Conservation (phyloP, 2,797 vertebrate genomes). For the Gallinago stenura region DNA sequence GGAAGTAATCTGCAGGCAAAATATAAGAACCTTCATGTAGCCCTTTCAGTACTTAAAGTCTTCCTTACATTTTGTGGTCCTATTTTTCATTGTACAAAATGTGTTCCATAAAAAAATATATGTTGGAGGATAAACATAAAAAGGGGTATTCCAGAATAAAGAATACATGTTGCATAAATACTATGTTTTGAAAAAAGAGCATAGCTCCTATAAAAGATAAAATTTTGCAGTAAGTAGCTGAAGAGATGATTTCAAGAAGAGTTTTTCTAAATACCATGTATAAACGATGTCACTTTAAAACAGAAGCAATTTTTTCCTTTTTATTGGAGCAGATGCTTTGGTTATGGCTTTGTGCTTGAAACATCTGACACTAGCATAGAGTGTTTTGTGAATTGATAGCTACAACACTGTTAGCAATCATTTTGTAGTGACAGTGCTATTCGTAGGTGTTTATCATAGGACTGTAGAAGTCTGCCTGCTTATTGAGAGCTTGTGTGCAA, state of each 20-base stretch:
- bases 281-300: background rate
- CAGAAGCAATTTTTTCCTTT: background rate
- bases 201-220: background rate
- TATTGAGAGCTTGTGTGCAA: background rate
- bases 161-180: background rate
- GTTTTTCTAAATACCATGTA: background rate
- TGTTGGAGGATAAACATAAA: background rate
- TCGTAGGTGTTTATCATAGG: background rate
- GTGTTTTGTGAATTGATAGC: background rate
- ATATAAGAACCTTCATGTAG: background rate
- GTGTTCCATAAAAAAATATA: background rate
- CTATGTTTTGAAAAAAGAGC: background rate
- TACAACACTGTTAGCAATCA: background rate
- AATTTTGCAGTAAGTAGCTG: background rate
- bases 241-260: background rate
- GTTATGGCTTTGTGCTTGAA: background rate
- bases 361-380: background rate
- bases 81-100: background rate
- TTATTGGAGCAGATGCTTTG: background rate
- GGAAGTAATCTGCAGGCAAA: background rate
- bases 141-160: background rate
- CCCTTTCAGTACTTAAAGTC: background rate
- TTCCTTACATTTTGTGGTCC: background rate
- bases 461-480: background rate
- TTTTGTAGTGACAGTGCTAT: background rate